Evolutionary conservation across 2,113 vertebrate species (phyloP).

Genomic region (Prunella himalayana): DNA sequence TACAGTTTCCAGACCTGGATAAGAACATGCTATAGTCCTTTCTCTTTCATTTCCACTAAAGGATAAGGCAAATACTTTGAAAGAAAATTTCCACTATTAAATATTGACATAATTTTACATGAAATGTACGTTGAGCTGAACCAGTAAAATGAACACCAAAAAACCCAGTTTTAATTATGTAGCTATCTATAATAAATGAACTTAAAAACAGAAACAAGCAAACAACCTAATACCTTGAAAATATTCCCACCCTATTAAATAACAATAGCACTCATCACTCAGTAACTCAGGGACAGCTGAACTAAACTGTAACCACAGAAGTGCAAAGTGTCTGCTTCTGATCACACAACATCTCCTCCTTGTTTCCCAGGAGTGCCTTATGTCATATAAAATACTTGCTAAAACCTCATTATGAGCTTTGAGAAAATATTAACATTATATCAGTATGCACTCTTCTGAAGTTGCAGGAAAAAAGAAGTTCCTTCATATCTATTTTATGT

Average conservation of each 20-base stretch:
- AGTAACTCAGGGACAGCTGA: not conserved
- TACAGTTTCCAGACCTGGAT: not conserved
- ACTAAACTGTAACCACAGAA: not conserved
- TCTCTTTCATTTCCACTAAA: not conserved
- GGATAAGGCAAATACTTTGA: not conserved
- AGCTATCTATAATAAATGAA: not conserved
- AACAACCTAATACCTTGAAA: not conserved
- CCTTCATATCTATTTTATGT: not conserved
- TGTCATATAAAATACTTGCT: not conserved
- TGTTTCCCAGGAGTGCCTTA: not conserved
- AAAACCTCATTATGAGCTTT: not conserved
- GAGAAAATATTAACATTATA: not conserved
- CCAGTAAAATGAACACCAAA: not conserved
- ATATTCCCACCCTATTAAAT: not conserved
- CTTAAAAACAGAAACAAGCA: not conserved
- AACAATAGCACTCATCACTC: not conserved
- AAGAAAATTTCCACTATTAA: not conserved
- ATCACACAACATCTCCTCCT: not conserved
- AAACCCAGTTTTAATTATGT: accelerated
- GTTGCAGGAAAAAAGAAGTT: not conserved
- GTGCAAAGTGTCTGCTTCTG: not conserved
- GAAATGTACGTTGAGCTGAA: not conserved
- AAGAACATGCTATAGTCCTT: not conserved
- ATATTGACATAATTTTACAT: not conserved
- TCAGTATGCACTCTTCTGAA: not conserved